Percentiles rank a stretch among this genome's conserved stretches.
Evolutionary conservation across 1,140 invertebrate genomes (phyloP).

Genomic region (Heliconius congener): DNA sequence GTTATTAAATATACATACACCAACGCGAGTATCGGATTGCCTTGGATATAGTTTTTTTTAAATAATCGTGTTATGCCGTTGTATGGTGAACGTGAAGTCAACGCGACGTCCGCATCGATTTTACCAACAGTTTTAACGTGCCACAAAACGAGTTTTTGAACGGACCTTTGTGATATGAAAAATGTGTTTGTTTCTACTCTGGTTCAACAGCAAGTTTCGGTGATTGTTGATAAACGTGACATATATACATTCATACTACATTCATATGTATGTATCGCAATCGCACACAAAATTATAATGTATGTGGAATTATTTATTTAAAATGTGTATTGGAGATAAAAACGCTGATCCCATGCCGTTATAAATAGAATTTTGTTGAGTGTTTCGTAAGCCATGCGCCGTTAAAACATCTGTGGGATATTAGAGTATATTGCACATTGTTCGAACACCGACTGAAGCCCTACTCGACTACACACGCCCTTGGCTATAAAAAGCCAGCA

Average conservation of each 20-base stretch:
- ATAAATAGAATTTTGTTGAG: slow-evolving; percentile 41
- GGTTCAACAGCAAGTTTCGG: slow-evolving; percentile 34
- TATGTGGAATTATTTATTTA: slow-evolving; percentile 18
- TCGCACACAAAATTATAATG: neutral
- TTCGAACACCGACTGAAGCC: slow-evolving; percentile 36
- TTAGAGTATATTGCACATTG: slow-evolving; percentile 23
- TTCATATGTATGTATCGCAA: neutral
- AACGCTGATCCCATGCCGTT: slow-evolving; percentile 30
- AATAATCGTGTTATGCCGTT: slow-evolving; percentile 3
- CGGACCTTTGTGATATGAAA: slow-evolving; percentile 18
- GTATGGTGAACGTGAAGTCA: neutral
- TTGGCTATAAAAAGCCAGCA: slow-evolving; percentile 33
- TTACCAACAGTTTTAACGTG: slow-evolving; percentile 25
- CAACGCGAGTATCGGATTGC: neutral
- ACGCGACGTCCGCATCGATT: slow-evolving; percentile 33
- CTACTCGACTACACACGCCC: slow-evolving; percentile 34
- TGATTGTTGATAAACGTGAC: slow-evolving; percentile 16
- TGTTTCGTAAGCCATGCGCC: slow-evolving; percentile 39
- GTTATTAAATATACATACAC: slow-evolving; percentile 10
- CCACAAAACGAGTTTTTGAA: slow-evolving; percentile 25
- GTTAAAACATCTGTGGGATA: slow-evolving; percentile 35
- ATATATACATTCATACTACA: neutral
- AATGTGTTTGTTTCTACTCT: slow-evolving; percentile 27
- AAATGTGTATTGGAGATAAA: slow-evolving; percentile 3
- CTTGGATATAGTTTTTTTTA: neutral